Percentiles rank a stretch among this genome's conserved stretches.
These are phyloP conservation scores for Donacobius atricapilla DNA, from an alignment of 2,113 vertebrate genomes.

Conservation along the genomic window DNA sequence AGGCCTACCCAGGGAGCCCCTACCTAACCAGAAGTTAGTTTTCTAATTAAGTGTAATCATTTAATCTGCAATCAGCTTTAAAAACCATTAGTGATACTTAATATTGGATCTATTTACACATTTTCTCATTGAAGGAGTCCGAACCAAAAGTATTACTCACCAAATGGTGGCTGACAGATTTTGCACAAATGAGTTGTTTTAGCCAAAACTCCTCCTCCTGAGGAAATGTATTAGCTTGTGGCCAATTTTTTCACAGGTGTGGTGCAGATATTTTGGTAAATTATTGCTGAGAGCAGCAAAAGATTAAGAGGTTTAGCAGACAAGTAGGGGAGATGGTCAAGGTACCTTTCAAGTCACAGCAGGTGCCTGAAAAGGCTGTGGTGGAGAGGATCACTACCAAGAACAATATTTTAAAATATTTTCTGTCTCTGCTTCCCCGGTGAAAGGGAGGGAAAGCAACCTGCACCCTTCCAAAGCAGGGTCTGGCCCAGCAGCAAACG, in stretches of 20 bases:
- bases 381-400: background rate
- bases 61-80: background rate
- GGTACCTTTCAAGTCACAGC: background rate
- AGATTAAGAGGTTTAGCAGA: background rate
- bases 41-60: background rate
- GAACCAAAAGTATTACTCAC: background rate
- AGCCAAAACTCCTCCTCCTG: background rate
- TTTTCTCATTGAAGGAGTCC: background rate
- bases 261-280: background rate
- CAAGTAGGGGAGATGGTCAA: background rate
- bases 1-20: background rate
- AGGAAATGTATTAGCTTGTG: background rate
- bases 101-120: background rate
- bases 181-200: background rate
- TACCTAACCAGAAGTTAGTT: background rate
- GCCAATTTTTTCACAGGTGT: background rate
- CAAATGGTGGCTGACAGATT: background rate
- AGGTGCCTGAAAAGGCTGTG: background rate
- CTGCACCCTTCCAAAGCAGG: background rate
- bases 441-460: background rate
- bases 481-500: background rate
- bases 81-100: background rate
- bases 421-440: background rate
- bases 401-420: background rate
- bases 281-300: background rate